Base-by-base conservation (phyloP, 2,797 vertebrate species). In the Arrhamphus sclerolepis region DNA sequence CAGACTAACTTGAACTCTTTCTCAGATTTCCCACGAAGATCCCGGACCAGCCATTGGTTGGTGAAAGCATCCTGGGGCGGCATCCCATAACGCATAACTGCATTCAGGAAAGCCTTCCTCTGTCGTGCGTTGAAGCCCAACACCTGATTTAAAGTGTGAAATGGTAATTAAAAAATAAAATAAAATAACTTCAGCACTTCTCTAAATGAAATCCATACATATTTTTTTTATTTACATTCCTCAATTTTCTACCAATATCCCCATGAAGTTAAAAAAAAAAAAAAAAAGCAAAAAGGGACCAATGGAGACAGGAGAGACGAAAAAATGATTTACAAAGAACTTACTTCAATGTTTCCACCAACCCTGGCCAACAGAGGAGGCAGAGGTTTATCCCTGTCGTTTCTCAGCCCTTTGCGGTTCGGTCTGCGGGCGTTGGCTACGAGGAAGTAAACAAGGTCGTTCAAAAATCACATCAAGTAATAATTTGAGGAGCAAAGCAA, bases 71-170 rank as follows among this genome's bases (percentile, higher is more conserved):
- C 97, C 89, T 99, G 97, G 40, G 97, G 97, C 13, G 97, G 97
- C 97, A 99, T 99, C 70, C 97, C 97, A 54, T 99, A 99, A 72
- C 97, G 95, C 97, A 99, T 99, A 80, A 99, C 98, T 20, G 97
- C 97, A 62, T 99, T 99, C 76, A 99, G 91, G 93, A 99, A 99
- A 39, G 97, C 97, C 87, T 99, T 99, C 82, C 97, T 92, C 87
- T 99, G 97, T 10, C 97, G 94, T 22, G 97, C 96, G 4, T 99
- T 99, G 86, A 99, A 99, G 70, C 97, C 97, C 85, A 99, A 83
- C 44, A 99, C 97, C 97, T 99, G 69, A 67, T 0, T n/a, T n/a
- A n/a, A n/a, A n/a, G n/a, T n/a, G n/a, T n/a, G n/a, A n/a, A n/a
- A n/a, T 49, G 14, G 16, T 38, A 20, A 62, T 18, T 18, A 49